Base-by-base conservation (phyloP, 1,140 invertebrate genomes). In the Drosophila baimaii region DNA sequence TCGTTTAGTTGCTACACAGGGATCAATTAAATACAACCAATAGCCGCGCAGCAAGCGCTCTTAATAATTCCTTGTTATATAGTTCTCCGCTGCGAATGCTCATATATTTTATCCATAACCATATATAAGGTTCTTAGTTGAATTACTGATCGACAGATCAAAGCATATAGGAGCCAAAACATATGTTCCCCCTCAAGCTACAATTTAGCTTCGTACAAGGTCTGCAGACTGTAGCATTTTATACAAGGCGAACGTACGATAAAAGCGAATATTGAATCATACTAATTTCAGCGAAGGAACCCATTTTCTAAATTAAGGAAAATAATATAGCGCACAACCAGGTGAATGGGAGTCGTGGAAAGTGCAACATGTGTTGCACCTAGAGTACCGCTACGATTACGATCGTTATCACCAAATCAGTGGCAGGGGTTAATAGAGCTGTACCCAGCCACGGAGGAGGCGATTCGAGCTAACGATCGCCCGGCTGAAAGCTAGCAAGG, bases 371-470 rank as follows among this genome's bases (percentile, higher is more conserved):
- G 82, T 86, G 82, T 88, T 88, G 79, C 77, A 80, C 83, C 63
- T 79, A 71, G 70, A 78, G 73, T 81, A 80, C 74, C 80, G 80
- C 80, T 84, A 84, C 62, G 77, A 72, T 78, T 89, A 77, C 79
- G 86, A 90, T 90, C 86, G 86, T 90, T 90, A 90, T 90, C 86
- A 90, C 86, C 79, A 89, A 89, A 89, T 89, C 86, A 90, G 82
- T 77, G 51, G 55, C 66, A 43, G 68, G 66, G 86, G 79, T 81
- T 90, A 90, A 90, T 90, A 83, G 72, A 90, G 85, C 85, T 90
- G 86, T 85, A 81, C 23, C 27, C 29, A 37, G 46, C 25, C 41
- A 55, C 19, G 35, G 57, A 33, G 46, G 37, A 43, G 25, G 63
- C 71, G 35, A 88, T 44, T 64, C 51, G 39, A 72, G 61, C 55